Evolutionary conservation across 2,888 invertebrate species (phyloP), one percentile per base, ranked within the genome.

Genomic region (Drosophila prostipennis): DNA sequence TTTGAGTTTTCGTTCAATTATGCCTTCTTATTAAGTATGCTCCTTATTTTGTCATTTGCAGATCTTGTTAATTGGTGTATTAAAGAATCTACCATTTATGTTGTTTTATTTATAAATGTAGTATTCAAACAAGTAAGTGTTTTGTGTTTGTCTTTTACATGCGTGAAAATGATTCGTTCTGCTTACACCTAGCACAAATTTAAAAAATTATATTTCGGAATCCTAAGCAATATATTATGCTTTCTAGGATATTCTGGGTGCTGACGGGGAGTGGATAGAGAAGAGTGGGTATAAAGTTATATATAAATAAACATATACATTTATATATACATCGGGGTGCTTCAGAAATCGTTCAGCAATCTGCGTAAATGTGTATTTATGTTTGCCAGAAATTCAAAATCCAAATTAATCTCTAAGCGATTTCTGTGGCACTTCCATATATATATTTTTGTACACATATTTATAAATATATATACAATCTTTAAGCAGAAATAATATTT

Each of bases 21-120:
- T 74, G 75, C 57, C 48, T 55, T 67, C 77, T 76, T 76, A 43
- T 57, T 83, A 82, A 81, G 76, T 70, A 46, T 55, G 23, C 52
- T 55, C 45, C 60, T 7, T 45, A n/a, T 14, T 51, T 55, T 48
- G 34, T 53, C 69, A 59, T 68, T 72, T 71, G 19, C 54, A 37
- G 49, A 52, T 39, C 26, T 45, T 26, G 45, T 34, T 37, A 57
- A 64, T 60, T 73, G 65, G 76, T 64, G 59, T 64, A 16, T 32
- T 34, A 11, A 48, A 48, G 32, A 48, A 32, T 32, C 48, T 32
- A 32, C 29, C 11, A 32, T 48, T 48, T 48, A 48, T 11, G 32
- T 70, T 69, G 14, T 74, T 69, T 56, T 68, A 68, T 68, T 63
- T 61, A 34, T 64, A 19, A 45, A 37, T 37, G 29, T 29, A 43